These are phyloP conservation scores for Euzetes globulus DNA, from an alignment of 2,888 invertebrate species.

Conservation along the genomic window DNA sequence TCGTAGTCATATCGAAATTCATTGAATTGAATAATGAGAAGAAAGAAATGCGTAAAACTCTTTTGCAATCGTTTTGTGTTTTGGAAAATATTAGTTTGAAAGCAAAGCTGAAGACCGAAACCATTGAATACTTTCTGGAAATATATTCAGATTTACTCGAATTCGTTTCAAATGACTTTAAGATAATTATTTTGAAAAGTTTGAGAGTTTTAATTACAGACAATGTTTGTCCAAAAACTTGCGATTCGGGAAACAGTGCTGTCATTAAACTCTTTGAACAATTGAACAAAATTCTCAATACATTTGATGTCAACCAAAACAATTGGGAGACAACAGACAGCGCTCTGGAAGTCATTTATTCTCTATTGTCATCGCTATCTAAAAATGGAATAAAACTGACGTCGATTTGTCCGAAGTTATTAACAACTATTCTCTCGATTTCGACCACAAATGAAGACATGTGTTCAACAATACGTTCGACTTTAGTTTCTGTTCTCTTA, in stretches of 20 bases:
- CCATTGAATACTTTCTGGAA: not conserved
- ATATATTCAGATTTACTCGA: not conserved
- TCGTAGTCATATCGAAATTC: not conserved
- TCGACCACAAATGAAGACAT: not conserved
- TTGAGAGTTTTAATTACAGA: not conserved
- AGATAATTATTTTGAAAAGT: constrained; percentile 1
- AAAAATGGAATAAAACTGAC: not conserved
- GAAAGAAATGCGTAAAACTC: not conserved
- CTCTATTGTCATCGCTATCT: not conserved
- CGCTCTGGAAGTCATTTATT: constrained; percentile 7
- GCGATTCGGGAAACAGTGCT: not conserved
- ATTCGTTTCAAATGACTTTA: not conserved
- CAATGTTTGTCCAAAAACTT: not conserved
- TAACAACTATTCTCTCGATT: not conserved
- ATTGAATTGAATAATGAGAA: not conserved
- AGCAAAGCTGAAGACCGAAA: not conserved
- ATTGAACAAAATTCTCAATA: not conserved
- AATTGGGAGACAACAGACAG: constrained; percentile 6
- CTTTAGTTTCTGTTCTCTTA: not conserved
- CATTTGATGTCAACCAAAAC: not conserved
- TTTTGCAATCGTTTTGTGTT: not conserved
- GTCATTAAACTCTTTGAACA: not conserved
- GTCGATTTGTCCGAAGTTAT: not conserved
- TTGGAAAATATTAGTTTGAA: not conserved
- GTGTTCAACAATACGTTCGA: not conserved